Conservation (phyloP, 1,140 invertebrate species). For the Nebria ingens region DNA sequence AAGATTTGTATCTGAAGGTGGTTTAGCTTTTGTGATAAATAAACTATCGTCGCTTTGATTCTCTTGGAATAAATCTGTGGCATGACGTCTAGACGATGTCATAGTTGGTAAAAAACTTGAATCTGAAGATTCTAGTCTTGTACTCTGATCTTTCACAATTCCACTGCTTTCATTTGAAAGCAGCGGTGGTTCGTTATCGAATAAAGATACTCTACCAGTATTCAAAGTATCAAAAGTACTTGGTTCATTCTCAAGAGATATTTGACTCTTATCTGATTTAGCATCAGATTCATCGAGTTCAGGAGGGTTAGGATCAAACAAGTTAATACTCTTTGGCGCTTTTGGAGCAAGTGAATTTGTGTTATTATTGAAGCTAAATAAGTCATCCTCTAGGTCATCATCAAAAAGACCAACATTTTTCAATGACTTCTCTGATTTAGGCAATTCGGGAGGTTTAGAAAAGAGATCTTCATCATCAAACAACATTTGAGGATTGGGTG, state of each 20-base stretch:
- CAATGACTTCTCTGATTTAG: slow-evolving; percentile 1
- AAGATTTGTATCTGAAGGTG: not conserved
- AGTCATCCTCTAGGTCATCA: slow-evolving; percentile 26
- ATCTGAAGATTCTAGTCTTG: slow-evolving; percentile 17
- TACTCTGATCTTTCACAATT: slow-evolving; percentile 15
- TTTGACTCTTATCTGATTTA: slow-evolving; percentile 18
- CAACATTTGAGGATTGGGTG: too few relatives aligned
- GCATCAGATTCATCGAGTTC: slow-evolving; percentile 20
- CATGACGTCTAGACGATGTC: slow-evolving; percentile 17
- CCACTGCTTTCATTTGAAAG: slow-evolving; percentile 19
- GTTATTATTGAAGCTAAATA: slow-evolving; percentile 16
- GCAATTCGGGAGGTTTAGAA: too few relatives aligned
- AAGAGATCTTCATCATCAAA: too few relatives aligned
- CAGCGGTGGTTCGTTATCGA: slow-evolving; percentile 22
- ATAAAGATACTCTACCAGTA: slow-evolving; percentile 4
- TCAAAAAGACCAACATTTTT: slow-evolving; percentile 31
- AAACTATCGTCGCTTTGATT: slow-evolving; percentile 19
- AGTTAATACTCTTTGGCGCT: not conserved
- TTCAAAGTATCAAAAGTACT: not conserved
- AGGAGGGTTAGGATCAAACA: slow-evolving; percentile 24
- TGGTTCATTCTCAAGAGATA: not conserved
- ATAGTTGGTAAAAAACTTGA: slow-evolving; percentile 18
- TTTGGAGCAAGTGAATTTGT: slow-evolving; percentile 8
- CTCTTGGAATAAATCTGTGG: slow-evolving; percentile 20
- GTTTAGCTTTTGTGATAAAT: slow-evolving; percentile 18